Conservation (phyloP, 2,797 vertebrate species). For the Crossoptilon crossoptilon region DNA sequence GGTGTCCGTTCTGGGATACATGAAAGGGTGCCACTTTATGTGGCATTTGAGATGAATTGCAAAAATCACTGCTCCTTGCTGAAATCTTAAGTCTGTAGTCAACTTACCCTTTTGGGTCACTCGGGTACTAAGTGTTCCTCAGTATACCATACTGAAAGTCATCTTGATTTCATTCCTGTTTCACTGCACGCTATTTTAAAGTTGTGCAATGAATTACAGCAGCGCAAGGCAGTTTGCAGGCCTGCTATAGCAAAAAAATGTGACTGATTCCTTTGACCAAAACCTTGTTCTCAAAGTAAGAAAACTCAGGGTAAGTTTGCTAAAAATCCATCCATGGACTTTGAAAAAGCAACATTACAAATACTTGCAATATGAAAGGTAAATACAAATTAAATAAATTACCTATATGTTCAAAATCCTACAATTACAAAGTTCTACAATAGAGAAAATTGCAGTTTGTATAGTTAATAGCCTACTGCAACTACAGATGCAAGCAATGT, state of each 20-base stretch:
- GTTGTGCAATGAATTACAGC: neutral
- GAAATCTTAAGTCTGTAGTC: neutral
- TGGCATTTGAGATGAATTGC: neutral
- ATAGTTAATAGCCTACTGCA: neutral
- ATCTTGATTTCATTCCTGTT: neutral
- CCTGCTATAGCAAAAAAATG: neutral
- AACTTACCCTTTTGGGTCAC: neutral
- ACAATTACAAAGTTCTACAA: neutral
- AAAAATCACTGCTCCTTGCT: neutral
- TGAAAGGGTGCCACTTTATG: neutral
- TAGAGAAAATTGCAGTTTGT: neutral
- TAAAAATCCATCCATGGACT: neutral
- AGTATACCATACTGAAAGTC: neutral
- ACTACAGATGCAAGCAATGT: neutral
- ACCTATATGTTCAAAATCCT: neutral
- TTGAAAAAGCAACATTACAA: neutral
- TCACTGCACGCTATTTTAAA: neutral
- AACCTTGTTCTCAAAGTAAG: neutral
- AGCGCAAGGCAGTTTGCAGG: rapidly evolving
- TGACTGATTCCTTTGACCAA: neutral
- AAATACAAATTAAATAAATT: neutral
- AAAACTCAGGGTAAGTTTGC: neutral
- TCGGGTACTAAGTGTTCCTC: neutral
- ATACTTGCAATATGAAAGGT: neutral
- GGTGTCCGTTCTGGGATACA: rapidly evolving